Evolutionary conservation across 1,140 invertebrate species (phyloP).

Genomic region (Lordiphosa collinella): DNA sequence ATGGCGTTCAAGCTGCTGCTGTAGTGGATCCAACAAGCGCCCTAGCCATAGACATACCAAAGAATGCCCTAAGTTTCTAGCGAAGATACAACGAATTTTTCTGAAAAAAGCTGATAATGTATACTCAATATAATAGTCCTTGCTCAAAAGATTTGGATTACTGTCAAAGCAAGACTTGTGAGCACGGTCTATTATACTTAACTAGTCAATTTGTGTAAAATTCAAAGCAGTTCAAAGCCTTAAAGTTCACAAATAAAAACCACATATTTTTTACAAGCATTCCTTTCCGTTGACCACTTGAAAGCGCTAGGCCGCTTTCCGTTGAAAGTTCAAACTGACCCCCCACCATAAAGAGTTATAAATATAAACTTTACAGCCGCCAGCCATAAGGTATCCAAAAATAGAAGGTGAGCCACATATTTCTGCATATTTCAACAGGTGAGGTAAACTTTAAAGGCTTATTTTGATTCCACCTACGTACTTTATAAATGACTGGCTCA

Average conservation of each 20-base stretch:
- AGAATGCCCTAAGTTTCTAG: constrained; percentile 31
- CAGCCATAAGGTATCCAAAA: constrained; percentile 22
- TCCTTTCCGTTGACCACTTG: constrained; percentile 18
- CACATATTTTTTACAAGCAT: constrained; percentile 50
- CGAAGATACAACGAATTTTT: constrained; percentile 46
- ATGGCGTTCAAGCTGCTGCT: constrained; percentile 34
- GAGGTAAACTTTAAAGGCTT: constrained; percentile 8
- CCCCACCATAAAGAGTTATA: not conserved
- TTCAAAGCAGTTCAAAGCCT: constrained; percentile 47
- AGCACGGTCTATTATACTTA: constrained; percentile 22
- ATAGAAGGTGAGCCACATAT: constrained; percentile 37
- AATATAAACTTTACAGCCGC: constrained; percentile 1
- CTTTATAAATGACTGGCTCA: constrained; percentile 2
- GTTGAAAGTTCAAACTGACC: constrained; percentile 36
- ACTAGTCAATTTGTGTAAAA: constrained; percentile 62
- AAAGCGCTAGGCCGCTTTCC: constrained; percentile 23
- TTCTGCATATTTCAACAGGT: constrained; percentile 20
- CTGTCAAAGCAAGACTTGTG: too few relatives aligned
- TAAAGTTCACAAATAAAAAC: constrained; percentile 31
- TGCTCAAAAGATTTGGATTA: too few relatives aligned
- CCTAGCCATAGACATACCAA: constrained; percentile 57
- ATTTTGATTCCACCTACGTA: constrained; percentile 13
- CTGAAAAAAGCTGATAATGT: constrained; percentile 47
- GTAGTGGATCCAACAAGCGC: too few relatives aligned
- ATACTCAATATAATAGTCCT: constrained; percentile 56